Evolutionary conservation across 2,888 invertebrate species (phyloP).

Genomic region (Erebia aethiops): DNA sequence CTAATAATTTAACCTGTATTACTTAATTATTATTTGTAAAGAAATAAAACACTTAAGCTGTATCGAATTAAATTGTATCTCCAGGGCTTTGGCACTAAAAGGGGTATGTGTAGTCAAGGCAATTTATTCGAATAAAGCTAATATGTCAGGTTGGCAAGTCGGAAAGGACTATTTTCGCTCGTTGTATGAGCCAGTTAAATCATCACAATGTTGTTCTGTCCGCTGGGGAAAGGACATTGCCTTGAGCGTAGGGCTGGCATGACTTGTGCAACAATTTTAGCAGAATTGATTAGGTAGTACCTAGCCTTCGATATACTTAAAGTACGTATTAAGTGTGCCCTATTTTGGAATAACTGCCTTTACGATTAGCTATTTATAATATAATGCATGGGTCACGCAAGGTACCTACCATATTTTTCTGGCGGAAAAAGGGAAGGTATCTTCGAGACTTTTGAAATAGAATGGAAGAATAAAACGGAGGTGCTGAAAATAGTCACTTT

Average conservation of each 20-base stretch:
- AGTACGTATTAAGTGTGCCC: background rate
- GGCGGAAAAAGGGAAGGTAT: too few species aligned
- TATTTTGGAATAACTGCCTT: too few species aligned
- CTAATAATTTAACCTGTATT: background rate
- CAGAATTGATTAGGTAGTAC: background rate
- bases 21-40: background rate
- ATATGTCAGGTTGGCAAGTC: slow-evolving; percentile 57
- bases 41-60: background rate
- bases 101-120: slow-evolving; percentile 34
- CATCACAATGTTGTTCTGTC: slow-evolving; percentile 69
- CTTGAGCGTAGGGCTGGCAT: slow-evolving; percentile 50
- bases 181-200: slow-evolving; percentile 68
- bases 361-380: too few species aligned
- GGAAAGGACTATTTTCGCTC: slow-evolving; percentile 71
- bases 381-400: too few species aligned
- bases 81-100: slow-evolving; percentile 35
- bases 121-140: slow-evolving; percentile 47
- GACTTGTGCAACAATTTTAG: background rate
- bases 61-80: background rate
- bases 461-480: too few species aligned
- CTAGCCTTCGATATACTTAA: background rate
- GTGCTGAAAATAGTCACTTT: too few species aligned
- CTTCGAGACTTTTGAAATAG: too few species aligned
- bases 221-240: slow-evolving; percentile 66
- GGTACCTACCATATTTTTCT: too few species aligned